Base-by-base conservation (phyloP, 1,140 invertebrate genomes). In the Drosophila rhopaloa region DNA sequence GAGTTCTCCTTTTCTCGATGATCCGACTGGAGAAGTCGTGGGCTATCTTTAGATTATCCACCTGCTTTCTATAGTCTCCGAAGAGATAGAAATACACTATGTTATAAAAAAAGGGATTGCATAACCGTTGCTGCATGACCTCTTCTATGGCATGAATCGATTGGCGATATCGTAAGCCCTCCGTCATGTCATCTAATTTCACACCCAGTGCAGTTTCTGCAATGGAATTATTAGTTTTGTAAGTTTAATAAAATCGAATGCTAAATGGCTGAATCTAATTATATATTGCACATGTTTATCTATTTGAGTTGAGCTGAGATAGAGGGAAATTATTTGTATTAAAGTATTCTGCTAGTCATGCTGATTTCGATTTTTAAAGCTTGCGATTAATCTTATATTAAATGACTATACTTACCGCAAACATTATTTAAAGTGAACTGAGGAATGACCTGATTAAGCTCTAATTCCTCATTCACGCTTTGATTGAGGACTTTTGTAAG, bases 131-230 rank as follows among this genome's bases (percentile, higher is more conserved):
- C 0, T 88, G 57, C 16, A 91, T 55, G 13, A 77, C 58, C 9
- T 63, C 47, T 58, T 91, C 91, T 1, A 91, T 16, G 8, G 53
- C 68, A 29, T 89, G 75, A 44, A 92, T 90, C 8, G 77, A 51
- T 5, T 83, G 13, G 5, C 91, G 84, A 74, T 92, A 92, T 40
- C 66, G 56, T 1, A 55, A 32, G 5, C 85, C 76, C 19, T 78
- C 89, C 0, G 38, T 16, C 43, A 90, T 71, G 32, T 90, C 71
- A 41, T 89, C 79, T 10, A 92, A 66, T 59, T 94, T 94, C 6
- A 94, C 94, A 0, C 97, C 97, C 95, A 98, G 96, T 9, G 96
- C 96, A 24, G 96, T 96, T 93, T 97, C 96, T 96, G 70, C 5
- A 44, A 29, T n/a, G 13, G 5, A 32, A 32, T 38, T n/a, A 35